A percentile compares a stretch with the other conserved stretches of the same genome.
phyloP scores from a whole-genome alignment of 2,113 vertebrate genomes.

The Herpailurus yagouaroundi region DNA sequence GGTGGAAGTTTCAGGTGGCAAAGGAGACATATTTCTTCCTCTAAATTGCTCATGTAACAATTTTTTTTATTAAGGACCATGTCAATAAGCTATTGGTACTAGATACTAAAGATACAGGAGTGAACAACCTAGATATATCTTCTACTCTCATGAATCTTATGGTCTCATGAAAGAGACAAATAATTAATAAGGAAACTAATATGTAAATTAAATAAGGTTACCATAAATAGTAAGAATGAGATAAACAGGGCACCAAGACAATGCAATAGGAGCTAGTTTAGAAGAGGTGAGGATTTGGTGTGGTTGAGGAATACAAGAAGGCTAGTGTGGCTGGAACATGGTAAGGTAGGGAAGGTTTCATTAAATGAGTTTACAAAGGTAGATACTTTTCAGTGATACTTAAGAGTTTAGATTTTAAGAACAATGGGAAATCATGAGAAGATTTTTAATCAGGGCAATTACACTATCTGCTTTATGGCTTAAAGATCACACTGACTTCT shows the following conservation, averaged over 20 bases:
- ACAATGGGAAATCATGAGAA: neutral
- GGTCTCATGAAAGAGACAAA: constrained; percentile 15
- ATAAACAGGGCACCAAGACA: neutral
- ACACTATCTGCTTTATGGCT: neutral
- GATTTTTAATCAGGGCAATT: neutral
- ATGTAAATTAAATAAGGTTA: neutral
- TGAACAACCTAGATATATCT: constrained; percentile 7
- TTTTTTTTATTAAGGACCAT: constrained; percentile 9
- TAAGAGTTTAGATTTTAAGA: constrained; percentile 37
- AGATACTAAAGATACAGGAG: constrained; percentile 23
- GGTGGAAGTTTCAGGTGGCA: neutral
- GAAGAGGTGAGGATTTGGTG: neutral
- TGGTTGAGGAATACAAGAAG: neutral
- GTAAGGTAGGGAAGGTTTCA: neutral
- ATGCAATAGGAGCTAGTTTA: neutral
- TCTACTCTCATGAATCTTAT: neutral
- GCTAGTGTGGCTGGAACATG: neutral
- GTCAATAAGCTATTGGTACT: neutral
- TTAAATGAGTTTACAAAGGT: neutral
- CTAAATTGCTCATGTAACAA: constrained; percentile 11
- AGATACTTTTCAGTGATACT: neutral
- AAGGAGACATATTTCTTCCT: constrained; percentile 26
- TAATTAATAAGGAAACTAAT: neutral
- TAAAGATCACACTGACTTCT: constrained; percentile 33
- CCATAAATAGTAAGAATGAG: neutral